These are phyloP conservation scores for Zophobas atratus DNA, from an alignment of 1,140 invertebrate species.

Conservation along the genomic window DNA sequence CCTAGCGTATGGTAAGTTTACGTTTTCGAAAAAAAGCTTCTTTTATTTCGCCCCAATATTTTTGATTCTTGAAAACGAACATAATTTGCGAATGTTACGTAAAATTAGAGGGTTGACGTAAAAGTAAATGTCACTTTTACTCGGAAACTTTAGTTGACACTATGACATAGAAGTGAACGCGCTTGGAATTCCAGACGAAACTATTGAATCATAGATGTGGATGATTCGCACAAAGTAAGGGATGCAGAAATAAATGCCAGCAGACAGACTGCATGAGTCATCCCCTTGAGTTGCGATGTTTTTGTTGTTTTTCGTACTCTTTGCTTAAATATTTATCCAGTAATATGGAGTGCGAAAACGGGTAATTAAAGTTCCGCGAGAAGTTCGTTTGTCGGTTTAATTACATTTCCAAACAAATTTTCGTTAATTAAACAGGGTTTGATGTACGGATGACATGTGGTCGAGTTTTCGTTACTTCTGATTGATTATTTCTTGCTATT, in stretches of 20 bases:
- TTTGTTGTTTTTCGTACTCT: conserved; percentile 27
- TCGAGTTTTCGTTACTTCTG: neutral
- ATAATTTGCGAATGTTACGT: too few relatives aligned
- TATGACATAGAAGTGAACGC: neutral
- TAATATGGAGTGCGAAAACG: neutral
- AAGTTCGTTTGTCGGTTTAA: neutral
- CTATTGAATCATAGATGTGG: neutral
- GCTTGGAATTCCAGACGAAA: neutral
- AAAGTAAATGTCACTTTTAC: too few relatives aligned
- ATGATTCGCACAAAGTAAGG: conserved; percentile 23
- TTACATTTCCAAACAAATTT: neutral
- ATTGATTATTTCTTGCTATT: conserved; percentile 24
- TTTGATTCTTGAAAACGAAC: too few relatives aligned
- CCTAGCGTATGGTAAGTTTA: conserved; percentile 21
- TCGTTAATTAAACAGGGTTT: too few relatives aligned
- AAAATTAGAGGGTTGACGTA: too few relatives aligned
- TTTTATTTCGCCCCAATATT: neutral
- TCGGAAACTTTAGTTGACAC: too few relatives aligned
- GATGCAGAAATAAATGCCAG: conserved; percentile 44
- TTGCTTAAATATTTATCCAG: neutral
- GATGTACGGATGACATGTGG: too few relatives aligned
- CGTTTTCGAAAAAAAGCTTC: neutral
- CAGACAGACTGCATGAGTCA: conserved; percentile 45
- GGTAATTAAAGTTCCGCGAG: neutral
- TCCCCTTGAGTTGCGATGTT: conserved; percentile 2